phyloP scores from a whole-genome alignment of 2,113 vertebrate genomes.

The Siniperca chuatsi region DNA sequence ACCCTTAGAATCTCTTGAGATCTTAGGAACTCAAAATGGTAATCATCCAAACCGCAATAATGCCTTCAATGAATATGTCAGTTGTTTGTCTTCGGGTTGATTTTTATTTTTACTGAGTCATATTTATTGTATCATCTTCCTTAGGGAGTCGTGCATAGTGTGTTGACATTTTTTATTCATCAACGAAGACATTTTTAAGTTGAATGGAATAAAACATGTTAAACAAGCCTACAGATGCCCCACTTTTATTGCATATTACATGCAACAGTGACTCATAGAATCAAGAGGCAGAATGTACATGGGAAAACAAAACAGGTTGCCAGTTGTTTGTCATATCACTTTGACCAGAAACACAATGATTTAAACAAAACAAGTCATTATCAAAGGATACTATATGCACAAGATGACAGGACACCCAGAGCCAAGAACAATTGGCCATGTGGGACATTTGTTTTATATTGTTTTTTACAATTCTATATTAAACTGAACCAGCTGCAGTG shows the following conservation, averaged over 20 bases:
- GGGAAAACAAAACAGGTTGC: not conserved
- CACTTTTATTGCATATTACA: conserved; percentile 16
- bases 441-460: conserved; percentile 58
- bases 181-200: not conserved
- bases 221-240: conserved; percentile 22
- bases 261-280: conserved; percentile 28
- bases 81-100: not conserved
- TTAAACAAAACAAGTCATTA: conserved; percentile 30
- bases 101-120: not conserved
- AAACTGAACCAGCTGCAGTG: conserved; percentile 53
- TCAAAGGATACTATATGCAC: not conserved
- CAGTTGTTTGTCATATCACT: conserved; percentile 22
- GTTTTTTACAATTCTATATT: conserved; percentile 35
- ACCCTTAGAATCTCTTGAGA: not conserved
- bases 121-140: conserved; percentile 24
- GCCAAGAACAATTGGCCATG: not conserved
- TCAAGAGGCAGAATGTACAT: conserved; percentile 26
- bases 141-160: not conserved
- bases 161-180: conserved; percentile 15
- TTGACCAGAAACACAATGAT: conserved; percentile 27
- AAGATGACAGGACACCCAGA: not conserved
- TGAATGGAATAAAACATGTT: conserved; percentile 2
- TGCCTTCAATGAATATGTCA: not conserved
- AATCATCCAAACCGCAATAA: not conserved
- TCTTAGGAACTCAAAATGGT: not conserved